These are phyloP conservation scores for Drosophila siamana DNA, from an alignment of 2,888 invertebrate species.

Conservation along the genomic window DNA sequence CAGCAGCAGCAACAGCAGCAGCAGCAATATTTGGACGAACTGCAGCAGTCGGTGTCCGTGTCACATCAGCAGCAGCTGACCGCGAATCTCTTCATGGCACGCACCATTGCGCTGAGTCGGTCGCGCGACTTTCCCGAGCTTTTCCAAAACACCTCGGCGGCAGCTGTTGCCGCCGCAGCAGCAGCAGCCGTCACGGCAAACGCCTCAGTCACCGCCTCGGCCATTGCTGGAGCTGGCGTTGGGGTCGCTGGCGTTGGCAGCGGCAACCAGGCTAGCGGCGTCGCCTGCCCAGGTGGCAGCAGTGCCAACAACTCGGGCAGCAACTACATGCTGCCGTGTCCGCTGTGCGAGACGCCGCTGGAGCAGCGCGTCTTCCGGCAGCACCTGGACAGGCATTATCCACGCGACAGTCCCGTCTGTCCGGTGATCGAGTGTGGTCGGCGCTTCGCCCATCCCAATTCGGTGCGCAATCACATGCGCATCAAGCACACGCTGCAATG, in stretches of 20 bases:
- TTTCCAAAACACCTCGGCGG: conserved; percentile 84
- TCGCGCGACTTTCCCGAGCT: conserved; percentile 84
- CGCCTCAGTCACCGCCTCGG: conserved; percentile 69
- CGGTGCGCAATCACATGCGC: conserved; percentile 94
- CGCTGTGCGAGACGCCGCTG: conserved; percentile 90
- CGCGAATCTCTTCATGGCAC: conserved; percentile 85
- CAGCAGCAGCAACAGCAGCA: conserved; percentile 77
- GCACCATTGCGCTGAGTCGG: conserved; percentile 83
- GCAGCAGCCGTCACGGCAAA: conserved; percentile 77
- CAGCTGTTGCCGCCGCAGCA: conserved; percentile 84
- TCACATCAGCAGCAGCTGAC: conserved; percentile 84
- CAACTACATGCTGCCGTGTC: conserved; percentile 88
- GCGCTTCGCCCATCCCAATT: conserved; percentile 93
- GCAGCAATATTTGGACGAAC: conserved; percentile 82
- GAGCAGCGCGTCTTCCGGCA: conserved; percentile 89
- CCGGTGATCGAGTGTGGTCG: conserved; percentile 91
- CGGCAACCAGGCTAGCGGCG: conserved; percentile 27
- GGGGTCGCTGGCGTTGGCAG: conserved; percentile 48
- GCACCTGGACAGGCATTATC: conserved; percentile 93
- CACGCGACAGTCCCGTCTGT: conserved; percentile 93
- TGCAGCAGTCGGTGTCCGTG: conserved; percentile 82
- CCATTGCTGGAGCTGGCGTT: conserved; percentile 18
- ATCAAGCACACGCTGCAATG: conserved; percentile 93
- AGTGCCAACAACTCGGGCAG: conserved; percentile 58
- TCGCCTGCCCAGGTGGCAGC: conserved; percentile 30